phyloP scores from a whole-genome alignment of 2,888 invertebrate species.

The Chaetogeoica ovagalla region DNA sequence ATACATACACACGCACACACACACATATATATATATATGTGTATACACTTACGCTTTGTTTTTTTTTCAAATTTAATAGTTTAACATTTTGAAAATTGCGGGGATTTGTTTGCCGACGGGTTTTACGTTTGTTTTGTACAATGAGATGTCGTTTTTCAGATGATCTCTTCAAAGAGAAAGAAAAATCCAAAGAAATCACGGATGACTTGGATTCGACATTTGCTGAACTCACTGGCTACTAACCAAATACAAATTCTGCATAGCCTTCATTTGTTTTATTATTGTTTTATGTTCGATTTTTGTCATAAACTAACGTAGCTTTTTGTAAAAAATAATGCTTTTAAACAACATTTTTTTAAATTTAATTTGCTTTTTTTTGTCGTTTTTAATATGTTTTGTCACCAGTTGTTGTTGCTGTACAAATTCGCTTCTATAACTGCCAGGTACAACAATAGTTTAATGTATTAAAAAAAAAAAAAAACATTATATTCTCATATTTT shows the following conservation, averaged over 20 bases:
- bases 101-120: constrained; percentile 27
- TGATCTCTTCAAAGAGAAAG: constrained; percentile 79
- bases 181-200: constrained; percentile 77
- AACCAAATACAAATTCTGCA: constrained; percentile 57
- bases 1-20: background rate
- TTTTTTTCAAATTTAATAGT: constrained; percentile 1
- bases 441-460: constrained; percentile 35
- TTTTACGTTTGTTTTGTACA: constrained; percentile 46
- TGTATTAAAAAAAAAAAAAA: constrained; percentile 4
- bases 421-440: constrained; percentile 49
- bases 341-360: constrained; percentile 40
- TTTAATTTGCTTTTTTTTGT: constrained; percentile 51
- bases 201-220: constrained; percentile 76
- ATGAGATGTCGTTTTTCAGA: constrained; percentile 66
- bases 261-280: constrained; percentile 52
- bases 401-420: constrained; percentile 50
- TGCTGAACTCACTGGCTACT: constrained; percentile 74
- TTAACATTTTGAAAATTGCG: constrained; percentile 26
- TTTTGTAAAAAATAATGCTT: constrained; percentile 51
- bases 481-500: constrained; percentile 11
- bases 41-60: constrained; percentile 16
- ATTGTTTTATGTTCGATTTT: constrained; percentile 51
- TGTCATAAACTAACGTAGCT: constrained; percentile 49
- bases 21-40: background rate
- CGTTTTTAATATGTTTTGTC: constrained; percentile 45